These are phyloP conservation scores for Cosmopolites sordidus DNA, from an alignment of 2,888 invertebrate species.

Conservation along the genomic window DNA sequence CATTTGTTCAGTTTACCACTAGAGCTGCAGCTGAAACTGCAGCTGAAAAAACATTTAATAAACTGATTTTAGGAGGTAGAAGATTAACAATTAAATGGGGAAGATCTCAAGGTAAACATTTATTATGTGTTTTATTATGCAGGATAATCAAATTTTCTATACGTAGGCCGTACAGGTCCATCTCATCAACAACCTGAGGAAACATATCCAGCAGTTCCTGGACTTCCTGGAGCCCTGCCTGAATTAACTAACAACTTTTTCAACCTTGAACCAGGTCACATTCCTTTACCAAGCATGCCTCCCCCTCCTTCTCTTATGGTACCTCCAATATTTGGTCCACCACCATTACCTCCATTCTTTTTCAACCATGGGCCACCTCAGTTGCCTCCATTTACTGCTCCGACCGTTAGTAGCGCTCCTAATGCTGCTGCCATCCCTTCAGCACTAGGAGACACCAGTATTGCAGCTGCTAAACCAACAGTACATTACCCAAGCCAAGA, in stretches of 20 bases:
- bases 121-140: background rate
- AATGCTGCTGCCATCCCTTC: slow-evolving; percentile 38
- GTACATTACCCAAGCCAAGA: slow-evolving; percentile 97
- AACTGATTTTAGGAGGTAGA: slow-evolving; percentile 75
- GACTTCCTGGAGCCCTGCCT: slow-evolving; percentile 68
- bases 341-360: slow-evolving; percentile 56
- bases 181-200: slow-evolving; percentile 44
- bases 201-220: slow-evolving; percentile 70
- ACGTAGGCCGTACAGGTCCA: slow-evolving; percentile 13
- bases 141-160: background rate
- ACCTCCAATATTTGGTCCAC: slow-evolving; percentile 58
- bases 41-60: slow-evolving; percentile 93
- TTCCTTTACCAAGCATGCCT: slow-evolving; percentile 48
- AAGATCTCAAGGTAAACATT: slow-evolving; percentile 69
- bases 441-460: slow-evolving; percentile 21
- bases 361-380: slow-evolving; percentile 43
- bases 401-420: slow-evolving; percentile 44
- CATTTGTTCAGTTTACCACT: slow-evolving; percentile 94
- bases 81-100: slow-evolving; percentile 98
- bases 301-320: slow-evolving; percentile 51
- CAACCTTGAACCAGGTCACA: slow-evolving; percentile 55
- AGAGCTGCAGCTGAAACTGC: slow-evolving; percentile 88
- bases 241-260: slow-evolving; percentile 66
- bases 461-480: slow-evolving; percentile 47
- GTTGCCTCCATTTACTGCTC: slow-evolving; percentile 42